phyloP scores from a whole-genome alignment of 92 coral and sea anemone genomes.

The Phenganax stokvisi region DNA sequence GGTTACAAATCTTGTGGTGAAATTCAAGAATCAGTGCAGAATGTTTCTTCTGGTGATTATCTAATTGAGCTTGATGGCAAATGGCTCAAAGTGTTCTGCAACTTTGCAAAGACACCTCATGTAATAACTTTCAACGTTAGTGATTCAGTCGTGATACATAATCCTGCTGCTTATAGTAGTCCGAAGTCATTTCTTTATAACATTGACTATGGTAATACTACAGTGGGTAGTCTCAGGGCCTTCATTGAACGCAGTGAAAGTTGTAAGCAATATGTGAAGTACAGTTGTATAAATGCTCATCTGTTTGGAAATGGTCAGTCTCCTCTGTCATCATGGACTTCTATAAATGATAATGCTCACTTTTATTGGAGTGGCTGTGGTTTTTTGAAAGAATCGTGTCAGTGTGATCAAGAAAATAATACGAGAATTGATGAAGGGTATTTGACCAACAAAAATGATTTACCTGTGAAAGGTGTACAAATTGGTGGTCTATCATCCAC shows the following conservation, averaged over 20 bases:
- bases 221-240: background rate
- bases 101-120: background rate
- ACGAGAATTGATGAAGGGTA: background rate
- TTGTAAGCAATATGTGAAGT: conserved; percentile 27
- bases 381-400: background rate
- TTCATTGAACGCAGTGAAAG: conserved; percentile 23
- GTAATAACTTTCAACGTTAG: background rate
- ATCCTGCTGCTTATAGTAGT: background rate
- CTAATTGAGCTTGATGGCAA: conserved; percentile 4
- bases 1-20: conserved; percentile 29
- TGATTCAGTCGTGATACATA: background rate
- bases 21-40: conserved; percentile 3
- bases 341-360: background rate
- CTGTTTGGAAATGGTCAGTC: background rate
- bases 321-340: background rate
- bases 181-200: background rate
- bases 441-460: conserved; percentile 29
- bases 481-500: conserved; percentile 10
- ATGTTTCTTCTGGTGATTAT: background rate
- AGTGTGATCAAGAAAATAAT: conserved; percentile 14
- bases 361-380: conserved; percentile 21
- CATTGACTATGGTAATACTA: background rate
- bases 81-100: conserved; percentile 2
- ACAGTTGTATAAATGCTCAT: conserved; percentile 27
- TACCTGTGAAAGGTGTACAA: conserved; percentile 6